These are phyloP conservation scores for Panzeria rudis DNA, from an alignment of 2,888 invertebrate species.

Conservation along the genomic window DNA sequence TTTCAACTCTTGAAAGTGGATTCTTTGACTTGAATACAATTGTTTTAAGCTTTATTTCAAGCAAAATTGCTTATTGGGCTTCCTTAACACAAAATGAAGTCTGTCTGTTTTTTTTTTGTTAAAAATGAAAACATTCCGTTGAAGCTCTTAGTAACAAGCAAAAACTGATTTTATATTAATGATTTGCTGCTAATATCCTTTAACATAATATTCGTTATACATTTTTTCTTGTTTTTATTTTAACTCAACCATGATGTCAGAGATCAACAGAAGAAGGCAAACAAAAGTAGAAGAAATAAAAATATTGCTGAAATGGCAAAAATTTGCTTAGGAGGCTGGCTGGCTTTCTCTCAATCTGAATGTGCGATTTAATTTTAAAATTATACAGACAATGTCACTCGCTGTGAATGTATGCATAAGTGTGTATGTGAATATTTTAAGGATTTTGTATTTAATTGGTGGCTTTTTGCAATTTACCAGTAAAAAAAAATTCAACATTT, in stretches of 20 bases:
- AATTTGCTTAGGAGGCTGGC: not conserved
- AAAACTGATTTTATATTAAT: not conserved
- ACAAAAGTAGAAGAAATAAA: constrained; percentile 19
- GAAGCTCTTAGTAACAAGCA: too few species aligned
- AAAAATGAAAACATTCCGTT: too few species aligned
- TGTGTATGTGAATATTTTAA: constrained; percentile 27
- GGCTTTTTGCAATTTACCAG: constrained; percentile 55
- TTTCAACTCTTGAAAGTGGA: too few species aligned
- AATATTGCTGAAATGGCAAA: constrained; percentile 37
- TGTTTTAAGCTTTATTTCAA: too few species aligned
- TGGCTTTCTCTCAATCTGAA: not conserved
- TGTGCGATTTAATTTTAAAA: constrained; percentile 50
- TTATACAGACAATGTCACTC: constrained; percentile 42
- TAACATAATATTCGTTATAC: constrained; percentile 24
- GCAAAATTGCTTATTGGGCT: too few species aligned
- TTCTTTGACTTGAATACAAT: too few species aligned
- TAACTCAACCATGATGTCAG: constrained; percentile 43
- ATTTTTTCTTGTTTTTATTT: constrained; percentile 42
- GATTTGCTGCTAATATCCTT: constrained; percentile 29
- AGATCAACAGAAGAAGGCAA: constrained; percentile 39
- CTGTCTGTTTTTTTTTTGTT: too few species aligned
- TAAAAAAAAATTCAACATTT: constrained; percentile 1
- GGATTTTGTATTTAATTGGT: constrained; percentile 66
- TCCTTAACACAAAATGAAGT: too few species aligned
- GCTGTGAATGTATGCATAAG: not conserved